These are phyloP conservation scores for Crypturellus undulatus DNA, from an alignment of 2,113 vertebrate genomes.

Conservation along the genomic window DNA sequence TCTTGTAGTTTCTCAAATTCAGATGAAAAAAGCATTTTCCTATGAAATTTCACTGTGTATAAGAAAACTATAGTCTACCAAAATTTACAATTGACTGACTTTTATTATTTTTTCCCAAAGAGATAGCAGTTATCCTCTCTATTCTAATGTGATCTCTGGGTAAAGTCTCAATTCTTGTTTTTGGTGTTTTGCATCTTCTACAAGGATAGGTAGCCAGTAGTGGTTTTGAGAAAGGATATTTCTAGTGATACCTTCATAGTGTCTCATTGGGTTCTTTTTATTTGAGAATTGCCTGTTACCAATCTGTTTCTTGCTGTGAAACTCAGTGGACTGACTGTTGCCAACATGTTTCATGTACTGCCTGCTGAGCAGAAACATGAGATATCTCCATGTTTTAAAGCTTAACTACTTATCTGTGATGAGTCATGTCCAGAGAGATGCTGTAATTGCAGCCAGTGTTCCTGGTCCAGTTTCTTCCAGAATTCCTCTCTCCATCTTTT, in stretches of 20 bases:
- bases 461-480: not conserved
- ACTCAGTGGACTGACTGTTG: not conserved
- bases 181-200: not conserved
- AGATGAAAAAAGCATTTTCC: not conserved
- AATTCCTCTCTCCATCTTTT: not conserved
- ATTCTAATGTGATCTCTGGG: not conserved
- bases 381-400: not conserved
- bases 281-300: not conserved
- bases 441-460: not conserved
- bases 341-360: not conserved
- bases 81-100: not conserved
- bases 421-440: not conserved
- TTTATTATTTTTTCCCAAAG: not conserved
- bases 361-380: not conserved
- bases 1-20: not conserved
- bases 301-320: not conserved
- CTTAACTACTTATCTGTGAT: accelerated
- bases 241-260: not conserved
- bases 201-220: not conserved
- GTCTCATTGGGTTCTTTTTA: not conserved
- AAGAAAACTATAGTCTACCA: not conserved
- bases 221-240: not conserved
- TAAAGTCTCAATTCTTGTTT: not conserved
- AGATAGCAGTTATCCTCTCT: not conserved
- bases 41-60: not conserved